These are phyloP conservation scores for Aphaenogaster floridana DNA, from an alignment of 1,140 invertebrate species.

Conservation along the genomic window DNA sequence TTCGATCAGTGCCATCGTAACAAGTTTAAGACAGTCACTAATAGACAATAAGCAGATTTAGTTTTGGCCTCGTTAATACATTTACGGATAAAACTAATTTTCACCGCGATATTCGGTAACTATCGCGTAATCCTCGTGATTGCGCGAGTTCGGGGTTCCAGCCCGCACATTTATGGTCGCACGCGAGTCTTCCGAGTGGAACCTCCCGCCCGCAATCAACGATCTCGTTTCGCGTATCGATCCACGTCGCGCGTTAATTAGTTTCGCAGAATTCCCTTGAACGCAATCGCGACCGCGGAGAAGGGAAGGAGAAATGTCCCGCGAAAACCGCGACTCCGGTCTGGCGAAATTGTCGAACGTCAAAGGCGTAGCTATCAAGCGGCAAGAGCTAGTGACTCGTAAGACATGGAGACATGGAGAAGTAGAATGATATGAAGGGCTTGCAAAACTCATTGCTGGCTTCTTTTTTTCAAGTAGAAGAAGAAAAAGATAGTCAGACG, in stretches of 20 bases:
- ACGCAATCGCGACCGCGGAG: constrained; percentile 1
- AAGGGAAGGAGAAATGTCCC: constrained; percentile 10
- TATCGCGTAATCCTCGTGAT: background rate
- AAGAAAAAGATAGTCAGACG: background rate
- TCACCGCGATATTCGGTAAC: background rate
- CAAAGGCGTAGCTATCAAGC: background rate
- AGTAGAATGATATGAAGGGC: background rate
- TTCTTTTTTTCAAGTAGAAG: background rate
- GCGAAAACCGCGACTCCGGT: constrained; percentile 12
- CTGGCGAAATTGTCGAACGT: constrained; percentile 27
- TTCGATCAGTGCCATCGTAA: constrained; percentile 23
- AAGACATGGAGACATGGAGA: background rate
- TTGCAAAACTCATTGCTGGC: background rate
- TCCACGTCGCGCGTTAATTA: constrained; percentile 46
- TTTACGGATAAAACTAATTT: constrained; percentile 32
- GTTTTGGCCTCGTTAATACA: background rate
- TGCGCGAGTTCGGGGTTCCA: constrained; percentile 1
- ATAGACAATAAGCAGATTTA: background rate
- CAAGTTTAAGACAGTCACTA: constrained; percentile 2
- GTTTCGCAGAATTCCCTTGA: constrained; percentile 31
- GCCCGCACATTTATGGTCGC: background rate
- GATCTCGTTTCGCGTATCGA: constrained; percentile 32
- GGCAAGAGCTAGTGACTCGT: background rate
- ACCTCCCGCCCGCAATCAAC: constrained; percentile 4
- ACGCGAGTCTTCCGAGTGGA: background rate